These are phyloP conservation scores for Leptinotarsa lineolata DNA, from an alignment of 1,140 invertebrate species.

Conservation along the genomic window DNA sequence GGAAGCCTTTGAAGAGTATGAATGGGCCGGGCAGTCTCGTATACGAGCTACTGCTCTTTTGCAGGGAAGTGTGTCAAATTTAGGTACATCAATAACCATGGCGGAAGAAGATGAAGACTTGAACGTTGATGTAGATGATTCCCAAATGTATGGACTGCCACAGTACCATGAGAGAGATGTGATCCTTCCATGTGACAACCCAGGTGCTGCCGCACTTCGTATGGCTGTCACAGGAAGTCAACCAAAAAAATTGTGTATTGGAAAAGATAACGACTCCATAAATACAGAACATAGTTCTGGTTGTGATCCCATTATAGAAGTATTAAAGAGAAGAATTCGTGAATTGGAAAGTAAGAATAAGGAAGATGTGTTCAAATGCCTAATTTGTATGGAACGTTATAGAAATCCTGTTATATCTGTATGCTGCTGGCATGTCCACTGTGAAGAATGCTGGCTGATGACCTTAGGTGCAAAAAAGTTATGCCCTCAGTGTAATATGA, in stretches of 20 bases:
- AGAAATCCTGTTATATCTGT: conserved; percentile 91
- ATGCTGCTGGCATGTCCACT: conserved; percentile 95
- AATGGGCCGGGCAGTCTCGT: conserved; percentile 79
- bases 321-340: conserved; percentile 70
- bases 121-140: conserved; percentile 72
- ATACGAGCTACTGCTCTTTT: conserved; percentile 72
- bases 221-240: conserved; percentile 61
- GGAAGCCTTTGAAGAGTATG: conserved; percentile 77
- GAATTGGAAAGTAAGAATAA: conserved; percentile 65
- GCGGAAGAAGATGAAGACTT: conserved; percentile 56
- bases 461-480: conserved; percentile 89
- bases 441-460: conserved; percentile 91
- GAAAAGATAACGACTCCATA: conserved; percentile 17
- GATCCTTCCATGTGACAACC: conserved; percentile 62
- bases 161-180: conserved; percentile 83
- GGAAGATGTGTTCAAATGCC: conserved; percentile 73
- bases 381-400: conserved; percentile 87
- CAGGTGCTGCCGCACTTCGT: conserved; percentile 61
- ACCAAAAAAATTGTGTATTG: conserved; percentile 31
- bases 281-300: conserved; percentile 39
- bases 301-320: conserved; percentile 71
- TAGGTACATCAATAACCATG: conserved; percentile 62
- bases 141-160: conserved; percentile 81
- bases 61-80: conserved; percentile 69
- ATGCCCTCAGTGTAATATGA: conserved; percentile 94